These are phyloP conservation scores for Pemphredon lugubris DNA, from an alignment of 2,888 invertebrate genomes.

Conservation along the genomic window DNA sequence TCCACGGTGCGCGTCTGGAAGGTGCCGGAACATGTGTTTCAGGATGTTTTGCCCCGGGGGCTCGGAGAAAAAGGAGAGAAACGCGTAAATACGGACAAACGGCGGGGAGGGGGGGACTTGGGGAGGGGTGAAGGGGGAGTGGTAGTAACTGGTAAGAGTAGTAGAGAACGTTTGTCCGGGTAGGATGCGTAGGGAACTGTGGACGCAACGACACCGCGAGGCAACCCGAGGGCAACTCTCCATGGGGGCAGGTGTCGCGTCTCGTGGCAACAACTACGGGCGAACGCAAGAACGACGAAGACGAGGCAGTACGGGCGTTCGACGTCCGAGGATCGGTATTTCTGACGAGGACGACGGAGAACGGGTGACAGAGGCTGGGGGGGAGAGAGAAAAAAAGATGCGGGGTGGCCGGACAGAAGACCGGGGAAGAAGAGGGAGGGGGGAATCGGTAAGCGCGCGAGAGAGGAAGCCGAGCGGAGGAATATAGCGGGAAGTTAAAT, in stretches of 20 bases:
- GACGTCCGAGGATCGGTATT: conserved; percentile 58
- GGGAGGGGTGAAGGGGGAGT: neutral
- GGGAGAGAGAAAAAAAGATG: conserved; percentile 11
- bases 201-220: neutral
- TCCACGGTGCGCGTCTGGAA: conserved; percentile 56
- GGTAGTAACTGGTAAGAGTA: neutral
- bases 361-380: neutral
- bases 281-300: conserved; percentile 50
- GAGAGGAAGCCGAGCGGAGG: conserved; percentile 25
- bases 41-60: conserved; percentile 64
- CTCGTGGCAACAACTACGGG: too few species aligned
- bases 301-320: conserved; percentile 36
- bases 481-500: conserved; percentile 69
- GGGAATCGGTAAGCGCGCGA: conserved; percentile 23
- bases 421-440: conserved; percentile 16
- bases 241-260: conserved; percentile 47
- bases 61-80: conserved; percentile 52
- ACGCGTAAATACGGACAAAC: conserved; percentile 27
- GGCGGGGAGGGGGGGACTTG: neutral
- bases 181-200: conserved; percentile 6
- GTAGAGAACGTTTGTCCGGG: conserved; percentile 15
- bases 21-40: conserved; percentile 73
- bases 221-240: conserved; percentile 2
- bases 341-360: conserved; percentile 42
- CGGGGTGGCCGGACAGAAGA: conserved; percentile 25